Base-by-base conservation (phyloP, 2,113 vertebrate species). In the Colossoma macropomum region DNA sequence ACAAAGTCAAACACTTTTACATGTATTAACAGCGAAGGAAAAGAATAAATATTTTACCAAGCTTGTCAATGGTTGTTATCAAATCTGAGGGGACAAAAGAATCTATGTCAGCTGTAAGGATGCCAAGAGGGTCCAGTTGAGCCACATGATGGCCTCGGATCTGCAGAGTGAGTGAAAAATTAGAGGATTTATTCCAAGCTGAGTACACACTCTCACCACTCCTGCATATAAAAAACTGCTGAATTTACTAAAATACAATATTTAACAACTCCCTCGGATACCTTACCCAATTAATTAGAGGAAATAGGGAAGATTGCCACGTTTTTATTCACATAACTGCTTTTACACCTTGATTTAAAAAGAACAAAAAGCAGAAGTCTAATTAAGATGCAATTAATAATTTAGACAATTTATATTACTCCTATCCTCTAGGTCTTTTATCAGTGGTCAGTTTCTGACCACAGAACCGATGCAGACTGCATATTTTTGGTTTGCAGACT, bases 181-280 rank as follows among this genome's bases (percentile, higher is more conserved):
- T 19, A 72, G 45, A 81, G 68, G 63, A 66, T 56, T 75, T 62
- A 41, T 30, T 71, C 32, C 34, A 62, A 66, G 2, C 81, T 74
- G n/a, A 63, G 50, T 34, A 87, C 45, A 81, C 52, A 88, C 45
- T 75, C 87, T 54, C 86, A 81, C 48, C 41, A 84, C 87, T 73
- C 69, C 19, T 66, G 74, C 30, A 77, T 60, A 87, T 52, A 88
- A 87, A 86, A 87, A 88, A 89, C 71, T 73, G 83, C 84, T 38
- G 32, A 19, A 73, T 81, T 86, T 90, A 91, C 92, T 92, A 92
- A 91, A 92, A 91, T 76, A 87, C 87, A 69, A 83, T 90, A 87
- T 89, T 93, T 91, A 92, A 94, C 92, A 92, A 93, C 94, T 92
- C 93, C 91, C 91, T 91, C n/a, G 10, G 91, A 91, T 93, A 91